These are phyloP conservation scores for Diachrysia chrysitis DNA, from an alignment of 2,888 invertebrate species.

Conservation along the genomic window DNA sequence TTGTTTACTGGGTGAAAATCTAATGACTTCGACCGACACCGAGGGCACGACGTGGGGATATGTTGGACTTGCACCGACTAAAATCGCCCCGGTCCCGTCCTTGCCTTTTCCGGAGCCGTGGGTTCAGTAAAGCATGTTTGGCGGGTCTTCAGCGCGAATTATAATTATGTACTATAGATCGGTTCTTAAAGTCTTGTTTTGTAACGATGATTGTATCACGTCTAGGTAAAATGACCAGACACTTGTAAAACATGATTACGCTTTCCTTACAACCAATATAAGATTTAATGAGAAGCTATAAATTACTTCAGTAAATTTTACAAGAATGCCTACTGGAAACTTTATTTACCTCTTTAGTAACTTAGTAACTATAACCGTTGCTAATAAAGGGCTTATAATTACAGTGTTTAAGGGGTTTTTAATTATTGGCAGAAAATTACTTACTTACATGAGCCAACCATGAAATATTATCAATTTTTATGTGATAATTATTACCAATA, in stretches of 20 bases:
- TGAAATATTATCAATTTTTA: not conserved
- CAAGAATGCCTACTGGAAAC: not conserved
- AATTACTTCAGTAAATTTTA: not conserved
- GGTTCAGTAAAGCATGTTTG: no score
- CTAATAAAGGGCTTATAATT: not conserved
- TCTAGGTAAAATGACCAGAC: not conserved
- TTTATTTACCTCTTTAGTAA: not conserved
- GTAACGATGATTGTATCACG: not conserved
- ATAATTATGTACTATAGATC: not conserved
- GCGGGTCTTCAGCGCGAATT: no score
- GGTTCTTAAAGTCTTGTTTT: not conserved
- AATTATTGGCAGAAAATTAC: not conserved
- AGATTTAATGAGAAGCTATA: not conserved
- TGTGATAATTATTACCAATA: not conserved
- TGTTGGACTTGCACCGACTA: no score
- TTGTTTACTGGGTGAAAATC: no score
- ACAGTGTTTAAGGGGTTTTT: not conserved
- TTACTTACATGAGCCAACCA: not conserved
- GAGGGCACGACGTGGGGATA: no score
- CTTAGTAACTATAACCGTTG: not conserved
- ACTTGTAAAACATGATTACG: not conserved
- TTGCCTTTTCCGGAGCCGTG: no score
- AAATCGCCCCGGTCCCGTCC: no score
- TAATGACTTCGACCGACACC: no score
- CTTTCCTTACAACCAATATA: not conserved